Percentiles rank a stretch among this genome's conserved stretches.
phyloP scores from a whole-genome alignment of 1,140 invertebrate species.

The Stegodyphus mimosarum region DNA sequence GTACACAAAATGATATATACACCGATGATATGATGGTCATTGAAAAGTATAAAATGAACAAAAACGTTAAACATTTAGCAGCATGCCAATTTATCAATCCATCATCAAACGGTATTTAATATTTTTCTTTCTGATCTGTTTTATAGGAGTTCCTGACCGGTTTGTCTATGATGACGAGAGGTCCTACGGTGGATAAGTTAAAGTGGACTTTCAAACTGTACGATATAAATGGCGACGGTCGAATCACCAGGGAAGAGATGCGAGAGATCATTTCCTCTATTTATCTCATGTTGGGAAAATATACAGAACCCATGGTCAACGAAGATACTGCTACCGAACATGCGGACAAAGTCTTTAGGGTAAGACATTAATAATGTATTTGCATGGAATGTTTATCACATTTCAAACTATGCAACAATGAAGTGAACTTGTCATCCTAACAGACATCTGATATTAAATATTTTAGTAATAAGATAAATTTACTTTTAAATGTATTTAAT shows the following conservation, averaged over 20 bases:
- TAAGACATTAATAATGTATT: slow-evolving; percentile 67
- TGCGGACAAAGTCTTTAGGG: slow-evolving; percentile 89
- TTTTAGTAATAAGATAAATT: no score
- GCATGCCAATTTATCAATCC: no score
- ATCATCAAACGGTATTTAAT: neutral
- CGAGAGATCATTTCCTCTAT: slow-evolving; percentile 87
- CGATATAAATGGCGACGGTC: slow-evolving; percentile 66
- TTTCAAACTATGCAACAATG: no score
- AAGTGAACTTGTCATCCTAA: no score
- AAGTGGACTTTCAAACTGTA: slow-evolving; percentile 66
- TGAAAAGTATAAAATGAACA: no score
- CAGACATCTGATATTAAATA: no score
- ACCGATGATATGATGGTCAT: no score
- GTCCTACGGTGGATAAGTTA: slow-evolving; percentile 74
- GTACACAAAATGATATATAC: no score
- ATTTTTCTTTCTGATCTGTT: neutral
- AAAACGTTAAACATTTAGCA: no score
- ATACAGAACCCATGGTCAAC: slow-evolving; percentile 80
- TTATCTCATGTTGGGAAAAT: slow-evolving; percentile 89
- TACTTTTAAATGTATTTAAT: no score
- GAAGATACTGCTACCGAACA: slow-evolving; percentile 84
- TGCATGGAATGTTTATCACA: no score
- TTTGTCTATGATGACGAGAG: slow-evolving; percentile 61
- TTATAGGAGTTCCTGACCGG: slow-evolving; percentile 61
- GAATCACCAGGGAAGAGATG: slow-evolving; percentile 80